Evolutionary conservation across 2,113 vertebrate genomes (phyloP).

Genomic region (Pyrgilauda ruficollis): DNA sequence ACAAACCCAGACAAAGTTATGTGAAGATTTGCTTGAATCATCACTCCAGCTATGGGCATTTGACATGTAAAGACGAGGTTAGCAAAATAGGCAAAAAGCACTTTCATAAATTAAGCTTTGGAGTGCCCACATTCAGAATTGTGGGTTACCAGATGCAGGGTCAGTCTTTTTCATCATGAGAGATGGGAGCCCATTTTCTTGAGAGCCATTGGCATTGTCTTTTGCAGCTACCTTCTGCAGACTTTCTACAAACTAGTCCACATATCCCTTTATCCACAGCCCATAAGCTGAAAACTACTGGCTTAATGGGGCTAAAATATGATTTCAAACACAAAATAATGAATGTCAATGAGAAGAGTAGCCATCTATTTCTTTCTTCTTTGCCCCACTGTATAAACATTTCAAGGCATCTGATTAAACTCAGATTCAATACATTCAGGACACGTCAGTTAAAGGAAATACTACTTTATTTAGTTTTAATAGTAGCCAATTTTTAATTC

Average conservation of each 20-base stretch:
- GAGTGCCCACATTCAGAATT: neutral
- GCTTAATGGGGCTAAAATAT: neutral
- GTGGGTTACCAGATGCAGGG: neutral
- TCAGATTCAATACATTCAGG: neutral
- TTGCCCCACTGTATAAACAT: neutral
- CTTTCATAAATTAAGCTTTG: neutral
- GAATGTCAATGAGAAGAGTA: neutral
- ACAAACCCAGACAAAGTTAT: neutral
- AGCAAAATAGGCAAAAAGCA: neutral
- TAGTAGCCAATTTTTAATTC: neutral
- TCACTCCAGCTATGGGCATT: neutral
- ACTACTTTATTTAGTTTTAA: neutral
- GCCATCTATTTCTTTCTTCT: neutral
- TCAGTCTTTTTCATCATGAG: neutral
- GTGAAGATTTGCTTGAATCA: neutral
- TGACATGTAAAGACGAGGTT: neutral
- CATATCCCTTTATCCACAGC: neutral
- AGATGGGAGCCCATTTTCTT: neutral
- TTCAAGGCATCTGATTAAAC: neutral
- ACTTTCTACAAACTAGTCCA: neutral
- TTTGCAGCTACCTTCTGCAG: neutral
- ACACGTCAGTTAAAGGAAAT: neutral
- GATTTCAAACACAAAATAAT: neutral
- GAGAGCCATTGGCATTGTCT: rapidly evolving
- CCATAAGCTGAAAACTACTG: neutral